These are phyloP conservation scores for Ciconia stormi DNA, from an alignment of 2,113 vertebrate genomes.

Conservation along the genomic window DNA sequence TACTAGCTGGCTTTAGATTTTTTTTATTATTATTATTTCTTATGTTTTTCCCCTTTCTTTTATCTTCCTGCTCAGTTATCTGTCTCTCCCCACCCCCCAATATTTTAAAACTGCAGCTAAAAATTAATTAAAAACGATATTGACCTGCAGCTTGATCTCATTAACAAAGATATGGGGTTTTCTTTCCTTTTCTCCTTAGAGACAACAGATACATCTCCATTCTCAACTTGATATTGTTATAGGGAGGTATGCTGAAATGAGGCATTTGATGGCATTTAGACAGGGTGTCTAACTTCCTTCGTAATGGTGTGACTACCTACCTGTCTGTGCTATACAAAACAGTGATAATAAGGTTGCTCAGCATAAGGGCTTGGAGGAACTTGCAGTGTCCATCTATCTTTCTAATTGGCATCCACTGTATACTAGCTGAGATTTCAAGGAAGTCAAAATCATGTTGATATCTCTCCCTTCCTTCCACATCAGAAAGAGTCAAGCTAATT, in stretches of 20 bases:
- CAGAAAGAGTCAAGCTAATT: not conserved
- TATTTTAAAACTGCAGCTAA: not conserved
- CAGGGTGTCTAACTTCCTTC: not conserved
- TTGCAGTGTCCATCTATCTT: not conserved
- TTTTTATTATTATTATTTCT: not conserved
- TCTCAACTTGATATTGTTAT: not conserved
- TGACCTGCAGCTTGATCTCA: slow-evolving; percentile 5
- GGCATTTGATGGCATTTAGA: not conserved
- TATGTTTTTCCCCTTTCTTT: not conserved
- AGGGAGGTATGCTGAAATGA: not conserved
- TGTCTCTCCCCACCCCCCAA: not conserved
- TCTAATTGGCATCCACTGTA: not conserved
- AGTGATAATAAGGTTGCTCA: not conserved
- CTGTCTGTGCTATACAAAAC: not conserved
- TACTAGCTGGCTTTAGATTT: not conserved
- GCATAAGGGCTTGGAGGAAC: not conserved
- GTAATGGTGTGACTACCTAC: not conserved
- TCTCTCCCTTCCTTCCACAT: not conserved
- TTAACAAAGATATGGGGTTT: not conserved
- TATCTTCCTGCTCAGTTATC: not conserved
- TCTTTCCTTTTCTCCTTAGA: not conserved
- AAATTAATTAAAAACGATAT: not conserved
- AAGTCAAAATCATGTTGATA: not conserved
- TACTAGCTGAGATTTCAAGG: not conserved
- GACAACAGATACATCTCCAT: not conserved